phyloP scores from a whole-genome alignment of 2,113 vertebrate species.

The Gobius niger region DNA sequence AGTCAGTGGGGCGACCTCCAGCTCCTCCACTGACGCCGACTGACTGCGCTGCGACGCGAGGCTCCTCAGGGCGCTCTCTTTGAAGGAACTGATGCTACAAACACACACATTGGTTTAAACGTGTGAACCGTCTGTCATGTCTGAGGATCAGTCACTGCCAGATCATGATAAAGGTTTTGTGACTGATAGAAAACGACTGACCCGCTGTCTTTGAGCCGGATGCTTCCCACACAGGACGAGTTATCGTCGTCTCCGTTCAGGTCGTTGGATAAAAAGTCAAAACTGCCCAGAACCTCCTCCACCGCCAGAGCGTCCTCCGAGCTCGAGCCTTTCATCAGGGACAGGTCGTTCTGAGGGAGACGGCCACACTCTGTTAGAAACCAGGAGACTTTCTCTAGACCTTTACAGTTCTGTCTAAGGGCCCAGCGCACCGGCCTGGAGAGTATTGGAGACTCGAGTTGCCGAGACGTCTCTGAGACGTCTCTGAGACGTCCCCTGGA shows the following conservation, averaged over 20 bases:
- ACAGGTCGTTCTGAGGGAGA: conserved; percentile 68
- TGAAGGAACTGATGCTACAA: conserved; percentile 67
- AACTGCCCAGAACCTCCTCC: conserved; percentile 89
- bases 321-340: conserved; percentile 60
- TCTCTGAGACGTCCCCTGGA: too few species aligned
- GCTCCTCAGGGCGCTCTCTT: conserved; percentile 65
- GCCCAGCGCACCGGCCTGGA: too few species aligned
- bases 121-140: too few species aligned
- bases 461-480: too few species aligned
- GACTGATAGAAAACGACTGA: conserved; percentile 43
- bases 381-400: too few species aligned
- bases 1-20: conserved; percentile 66
- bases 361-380: background rate
- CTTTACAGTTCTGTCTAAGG: too few species aligned
- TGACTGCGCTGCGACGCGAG: conserved; percentile 54
- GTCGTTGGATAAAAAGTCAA: conserved; percentile 88
- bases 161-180: too few species aligned
- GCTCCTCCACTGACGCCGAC: conserved; percentile 48
- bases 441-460: too few species aligned
- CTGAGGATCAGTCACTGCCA: too few species aligned
- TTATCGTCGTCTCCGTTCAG: conserved; percentile 83
- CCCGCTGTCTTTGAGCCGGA: conserved; percentile 81
- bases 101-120: too few species aligned
- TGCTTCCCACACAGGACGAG: conserved; percentile 79
- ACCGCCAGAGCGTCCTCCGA: conserved; percentile 87